Evolutionary conservation across 2,113 vertebrate species (phyloP).

Genomic region (Hypanus sabinus): DNA sequence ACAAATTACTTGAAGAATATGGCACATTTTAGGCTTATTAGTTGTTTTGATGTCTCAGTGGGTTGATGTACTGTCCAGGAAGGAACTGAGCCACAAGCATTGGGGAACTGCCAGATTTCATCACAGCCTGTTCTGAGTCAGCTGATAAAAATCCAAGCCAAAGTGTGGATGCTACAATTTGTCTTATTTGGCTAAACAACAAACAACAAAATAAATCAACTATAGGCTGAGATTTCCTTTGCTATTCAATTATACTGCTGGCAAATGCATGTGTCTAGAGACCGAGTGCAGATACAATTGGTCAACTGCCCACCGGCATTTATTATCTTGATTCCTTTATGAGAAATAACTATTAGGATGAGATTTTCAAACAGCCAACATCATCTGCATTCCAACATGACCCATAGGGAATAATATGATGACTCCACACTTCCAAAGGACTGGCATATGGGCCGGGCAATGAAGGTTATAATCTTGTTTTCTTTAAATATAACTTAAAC

Average conservation of each 20-base stretch:
- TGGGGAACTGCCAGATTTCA: background rate
- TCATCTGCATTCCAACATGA: background rate
- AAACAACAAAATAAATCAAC: background rate
- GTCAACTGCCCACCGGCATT: background rate
- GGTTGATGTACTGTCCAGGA: background rate
- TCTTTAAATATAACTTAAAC: background rate
- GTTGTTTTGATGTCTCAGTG: background rate
- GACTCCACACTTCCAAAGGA: background rate
- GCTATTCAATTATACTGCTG: background rate
- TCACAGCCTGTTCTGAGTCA: background rate
- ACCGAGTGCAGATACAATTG: background rate
- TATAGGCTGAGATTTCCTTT: background rate
- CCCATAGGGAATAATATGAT: too few relatives aligned
- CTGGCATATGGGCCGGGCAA: too few relatives aligned
- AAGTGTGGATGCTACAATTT: background rate
- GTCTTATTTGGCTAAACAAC: background rate
- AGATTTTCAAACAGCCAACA: background rate
- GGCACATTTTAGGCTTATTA: background rate
- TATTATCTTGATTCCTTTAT: too few relatives aligned
- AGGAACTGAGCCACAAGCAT: too few relatives aligned
- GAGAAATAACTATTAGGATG: background rate
- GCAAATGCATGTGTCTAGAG: background rate
- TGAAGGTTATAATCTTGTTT: background rate
- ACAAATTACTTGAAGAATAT: background rate
- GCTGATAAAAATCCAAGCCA: background rate